Percentiles rank a stretch among this genome's conserved stretches.
Conservation (phyloP, 2,113 vertebrate species). For the Takifugu flavidus region DNA sequence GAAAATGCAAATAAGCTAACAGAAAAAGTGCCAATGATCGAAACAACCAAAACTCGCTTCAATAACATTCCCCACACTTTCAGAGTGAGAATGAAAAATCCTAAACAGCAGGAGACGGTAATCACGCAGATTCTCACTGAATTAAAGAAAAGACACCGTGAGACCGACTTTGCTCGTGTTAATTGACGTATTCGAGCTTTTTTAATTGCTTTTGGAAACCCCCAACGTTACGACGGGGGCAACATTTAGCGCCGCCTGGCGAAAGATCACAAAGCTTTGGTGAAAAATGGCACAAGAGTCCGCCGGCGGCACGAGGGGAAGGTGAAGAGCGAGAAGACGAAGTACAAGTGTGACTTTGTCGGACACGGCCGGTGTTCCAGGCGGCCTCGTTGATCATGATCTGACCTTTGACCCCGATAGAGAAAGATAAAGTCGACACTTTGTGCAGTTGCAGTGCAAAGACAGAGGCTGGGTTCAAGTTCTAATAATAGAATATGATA, state of each 20-base stretch:
- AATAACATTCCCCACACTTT: too few relatives aligned
- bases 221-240: too few relatives aligned
- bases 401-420: slow-evolving; percentile 11
- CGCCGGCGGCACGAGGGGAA: neutral
- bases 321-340: slow-evolving; percentile 24
- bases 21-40: neutral
- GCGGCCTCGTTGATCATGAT: slow-evolving; percentile 19
- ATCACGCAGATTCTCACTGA: slow-evolving; percentile 9
- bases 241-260: too few relatives aligned
- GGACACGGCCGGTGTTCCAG: slow-evolving; percentile 1
- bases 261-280: neutral
- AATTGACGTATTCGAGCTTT: too few relatives aligned
- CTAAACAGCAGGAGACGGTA: slow-evolving; percentile 16
- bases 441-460: neutral
- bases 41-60: too few relatives aligned
- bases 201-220: too few relatives aligned
- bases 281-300: slow-evolving; percentile 1
- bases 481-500: too few relatives aligned
- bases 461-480: too few relatives aligned
- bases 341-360: slow-evolving; percentile 8
- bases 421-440: neutral
- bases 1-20: neutral
- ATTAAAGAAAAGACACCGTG: neutral
- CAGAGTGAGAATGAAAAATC: too few relatives aligned
- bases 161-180: neutral